Evolutionary conservation across 2,888 invertebrate species (phyloP).

Genomic region (Ptilodon capucinus): DNA sequence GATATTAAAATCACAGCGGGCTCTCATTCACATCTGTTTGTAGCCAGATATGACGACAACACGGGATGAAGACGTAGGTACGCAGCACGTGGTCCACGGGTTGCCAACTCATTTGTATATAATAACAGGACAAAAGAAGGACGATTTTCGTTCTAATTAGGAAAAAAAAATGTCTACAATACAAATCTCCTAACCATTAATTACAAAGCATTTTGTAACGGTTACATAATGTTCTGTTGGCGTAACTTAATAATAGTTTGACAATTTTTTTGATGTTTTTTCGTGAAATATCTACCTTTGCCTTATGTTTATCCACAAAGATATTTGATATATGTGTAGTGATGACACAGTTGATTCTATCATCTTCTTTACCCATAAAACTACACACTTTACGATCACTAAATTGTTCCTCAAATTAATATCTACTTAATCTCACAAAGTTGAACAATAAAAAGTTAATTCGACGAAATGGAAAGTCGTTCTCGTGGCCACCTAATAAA

Average conservation of each 20-base stretch:
- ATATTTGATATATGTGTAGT: neutral
- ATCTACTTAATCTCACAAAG: neutral
- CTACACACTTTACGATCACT: neutral
- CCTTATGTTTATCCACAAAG: neutral
- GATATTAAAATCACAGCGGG: conserved; percentile 66
- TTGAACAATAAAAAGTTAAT: neutral
- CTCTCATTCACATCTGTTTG: conserved; percentile 49
- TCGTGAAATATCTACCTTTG: too few relatives aligned
- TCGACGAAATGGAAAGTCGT: neutral
- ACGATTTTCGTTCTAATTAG: neutral
- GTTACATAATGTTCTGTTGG: too few relatives aligned
- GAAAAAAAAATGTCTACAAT: neutral
- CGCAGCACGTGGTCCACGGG: conserved; percentile 55
- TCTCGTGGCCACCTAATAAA: neutral
- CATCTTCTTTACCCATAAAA: neutral
- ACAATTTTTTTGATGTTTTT: too few relatives aligned
- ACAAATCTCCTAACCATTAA: neutral
- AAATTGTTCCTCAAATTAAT: neutral
- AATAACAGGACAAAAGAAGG: neutral
- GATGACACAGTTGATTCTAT: neutral
- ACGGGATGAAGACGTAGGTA: conserved; percentile 46
- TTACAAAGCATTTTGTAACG: too few relatives aligned
- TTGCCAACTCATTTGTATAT: neutral
- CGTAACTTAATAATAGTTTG: too few relatives aligned
- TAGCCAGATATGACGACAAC: conserved; percentile 54